These are phyloP conservation scores for Coregonus ussuriensis DNA, from an alignment of 2,797 vertebrate genomes.

Conservation along the genomic window DNA sequence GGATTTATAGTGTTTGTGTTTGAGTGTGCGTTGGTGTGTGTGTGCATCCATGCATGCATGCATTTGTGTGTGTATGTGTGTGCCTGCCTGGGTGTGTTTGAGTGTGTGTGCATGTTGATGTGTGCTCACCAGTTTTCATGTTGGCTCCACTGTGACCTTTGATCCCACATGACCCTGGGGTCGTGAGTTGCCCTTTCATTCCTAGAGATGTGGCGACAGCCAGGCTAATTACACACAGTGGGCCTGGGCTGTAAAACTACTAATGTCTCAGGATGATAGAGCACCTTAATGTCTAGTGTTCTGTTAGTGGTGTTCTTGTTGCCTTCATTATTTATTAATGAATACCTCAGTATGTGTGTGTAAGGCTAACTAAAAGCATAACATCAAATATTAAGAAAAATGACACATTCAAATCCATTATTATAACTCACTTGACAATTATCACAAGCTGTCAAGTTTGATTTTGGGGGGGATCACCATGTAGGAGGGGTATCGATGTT, in stretches of 20 bases:
- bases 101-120: slow-evolving; percentile 23
- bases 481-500: neutral
- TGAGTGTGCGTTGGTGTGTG: neutral
- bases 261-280: slow-evolving; percentile 29
- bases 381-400: slow-evolving; percentile 5
- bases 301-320: slow-evolving; percentile 52
- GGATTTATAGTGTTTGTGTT: neutral
- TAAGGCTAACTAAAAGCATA: neutral
- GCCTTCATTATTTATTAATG: slow-evolving; percentile 43
- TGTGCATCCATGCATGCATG: slow-evolving; percentile 21
- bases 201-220: slow-evolving; percentile 62
- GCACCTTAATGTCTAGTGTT: slow-evolving; percentile 22
- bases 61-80: neutral
- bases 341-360: slow-evolving; percentile 10
- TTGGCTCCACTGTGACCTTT: slow-evolving; percentile 65
- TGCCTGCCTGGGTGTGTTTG: neutral
- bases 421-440: neutral
- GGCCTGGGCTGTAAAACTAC: slow-evolving; percentile 62
- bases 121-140: slow-evolving; percentile 39
- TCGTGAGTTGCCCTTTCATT: slow-evolving; percentile 64
- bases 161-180: slow-evolving; percentile 59
- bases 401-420: neutral
- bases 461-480: neutral
- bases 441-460: neutral
- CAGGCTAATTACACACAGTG: slow-evolving; percentile 68